Evolutionary conservation across 2,113 vertebrate species (phyloP).

Genomic region (Phodopus roborovskii): DNA sequence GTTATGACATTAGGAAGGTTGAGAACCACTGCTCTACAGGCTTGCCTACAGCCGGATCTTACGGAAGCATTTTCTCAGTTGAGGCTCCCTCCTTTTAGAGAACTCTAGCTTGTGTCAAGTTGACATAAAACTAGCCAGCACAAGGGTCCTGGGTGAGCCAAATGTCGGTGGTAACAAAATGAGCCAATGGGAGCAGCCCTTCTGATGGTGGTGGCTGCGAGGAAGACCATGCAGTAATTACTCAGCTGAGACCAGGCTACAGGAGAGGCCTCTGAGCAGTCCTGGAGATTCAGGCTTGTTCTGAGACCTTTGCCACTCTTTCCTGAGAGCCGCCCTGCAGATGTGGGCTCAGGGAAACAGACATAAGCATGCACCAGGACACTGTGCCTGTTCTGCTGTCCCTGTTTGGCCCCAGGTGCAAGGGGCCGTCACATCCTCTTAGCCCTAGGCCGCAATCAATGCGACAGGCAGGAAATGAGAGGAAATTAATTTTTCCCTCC

Average conservation of each 20-base stretch:
- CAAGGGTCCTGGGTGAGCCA: background rate
- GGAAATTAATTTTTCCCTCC: conserved; percentile 84
- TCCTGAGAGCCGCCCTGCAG: background rate
- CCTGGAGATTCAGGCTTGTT: background rate
- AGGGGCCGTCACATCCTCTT: conserved; percentile 61
- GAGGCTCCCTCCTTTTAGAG: background rate
- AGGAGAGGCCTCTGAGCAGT: fast-evolving
- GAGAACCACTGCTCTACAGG: background rate
- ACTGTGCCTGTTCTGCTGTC: background rate
- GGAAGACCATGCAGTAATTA: fast-evolving
- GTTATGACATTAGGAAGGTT: background rate
- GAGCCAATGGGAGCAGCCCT: background rate
- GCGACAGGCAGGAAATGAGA: conserved; percentile 84
- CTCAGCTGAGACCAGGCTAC: background rate
- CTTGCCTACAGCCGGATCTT: background rate
- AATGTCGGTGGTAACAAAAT: background rate
- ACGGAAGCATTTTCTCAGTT: background rate
- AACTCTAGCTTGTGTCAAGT: background rate
- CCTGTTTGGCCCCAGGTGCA: conserved; percentile 85
- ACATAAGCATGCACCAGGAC: background rate
- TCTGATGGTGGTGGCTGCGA: fast-evolving
- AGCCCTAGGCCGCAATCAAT: conserved; percentile 82
- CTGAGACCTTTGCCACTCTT: fast-evolving
- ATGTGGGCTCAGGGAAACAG: background rate
- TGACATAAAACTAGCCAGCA: background rate